Percentiles rank a stretch among this genome's conserved stretches.
Evolutionary conservation across 2,888 invertebrate genomes (phyloP).

Genomic region (Dryobota labecula): DNA sequence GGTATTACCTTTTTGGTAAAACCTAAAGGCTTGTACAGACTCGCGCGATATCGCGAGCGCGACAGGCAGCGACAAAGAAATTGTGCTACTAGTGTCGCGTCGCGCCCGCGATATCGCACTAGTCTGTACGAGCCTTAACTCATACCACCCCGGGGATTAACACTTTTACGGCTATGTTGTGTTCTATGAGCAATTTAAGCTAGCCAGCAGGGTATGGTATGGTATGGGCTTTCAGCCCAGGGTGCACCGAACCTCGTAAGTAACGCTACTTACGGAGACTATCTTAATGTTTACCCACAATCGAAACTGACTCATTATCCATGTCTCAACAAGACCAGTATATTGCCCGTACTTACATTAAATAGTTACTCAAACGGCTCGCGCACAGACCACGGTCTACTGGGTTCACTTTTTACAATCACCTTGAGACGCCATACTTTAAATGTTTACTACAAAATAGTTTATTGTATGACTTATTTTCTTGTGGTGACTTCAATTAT

Average conservation of each 20-base stretch:
- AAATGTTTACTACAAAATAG: constrained; percentile 33
- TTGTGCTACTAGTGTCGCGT: no score
- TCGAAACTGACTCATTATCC: neutral
- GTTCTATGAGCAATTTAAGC: no score
- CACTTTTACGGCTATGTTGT: no score
- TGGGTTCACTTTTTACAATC: constrained; percentile 49
- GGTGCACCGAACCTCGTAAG: neutral
- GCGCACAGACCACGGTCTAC: constrained; percentile 35
- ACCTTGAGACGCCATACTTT: constrained; percentile 49
- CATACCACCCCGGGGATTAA: no score
- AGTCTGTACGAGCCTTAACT: no score
- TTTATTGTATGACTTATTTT: constrained; percentile 18
- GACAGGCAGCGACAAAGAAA: no score
- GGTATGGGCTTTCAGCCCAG: no score
- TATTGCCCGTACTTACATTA: constrained; percentile 8
- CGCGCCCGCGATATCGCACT: no score
- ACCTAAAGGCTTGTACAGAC: no score
- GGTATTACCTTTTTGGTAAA: no score
- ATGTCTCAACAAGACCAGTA: constrained; percentile 24
- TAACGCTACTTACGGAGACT: neutral
- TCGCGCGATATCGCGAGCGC: no score
- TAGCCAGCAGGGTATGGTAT: no score
- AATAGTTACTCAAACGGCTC: constrained; percentile 34
- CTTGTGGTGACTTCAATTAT: constrained; percentile 5
- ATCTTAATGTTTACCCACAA: constrained; percentile 3